Conservation (phyloP, 2,113 vertebrate species). For the Gobiocypris rarus region DNA sequence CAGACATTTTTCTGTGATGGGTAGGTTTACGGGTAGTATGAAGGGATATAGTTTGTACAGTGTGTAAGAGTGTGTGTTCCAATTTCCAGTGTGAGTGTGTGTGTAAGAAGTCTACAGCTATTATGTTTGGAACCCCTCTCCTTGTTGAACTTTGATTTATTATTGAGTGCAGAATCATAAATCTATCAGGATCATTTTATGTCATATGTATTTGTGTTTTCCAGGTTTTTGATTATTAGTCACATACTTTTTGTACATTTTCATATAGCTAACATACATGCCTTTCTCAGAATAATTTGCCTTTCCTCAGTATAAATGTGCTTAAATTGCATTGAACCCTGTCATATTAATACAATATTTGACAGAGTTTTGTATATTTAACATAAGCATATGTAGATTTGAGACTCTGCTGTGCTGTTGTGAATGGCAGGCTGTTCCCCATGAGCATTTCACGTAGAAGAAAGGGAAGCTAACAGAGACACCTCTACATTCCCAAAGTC, state of each 20-base stretch:
- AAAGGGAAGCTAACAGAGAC: slow-evolving; percentile 27
- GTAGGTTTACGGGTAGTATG: too few species aligned
- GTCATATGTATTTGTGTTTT: too few species aligned
- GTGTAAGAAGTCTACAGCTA: too few species aligned
- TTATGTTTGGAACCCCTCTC: too few species aligned
- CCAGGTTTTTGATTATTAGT: background rate
- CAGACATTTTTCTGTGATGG: too few species aligned
- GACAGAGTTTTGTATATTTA: slow-evolving; percentile 51
- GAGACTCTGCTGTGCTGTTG: slow-evolving; percentile 21
- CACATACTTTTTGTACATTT: background rate
- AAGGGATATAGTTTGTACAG: too few species aligned
- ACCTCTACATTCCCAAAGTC: slow-evolving; percentile 33
- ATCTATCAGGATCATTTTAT: background rate
- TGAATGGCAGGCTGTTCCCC: slow-evolving; percentile 26
- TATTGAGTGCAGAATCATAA: background rate
- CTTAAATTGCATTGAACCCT: slow-evolving; percentile 45
- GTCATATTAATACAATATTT: slow-evolving; percentile 50
- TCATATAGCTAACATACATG: background rate
- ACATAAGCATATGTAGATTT: slow-evolving; percentile 27
- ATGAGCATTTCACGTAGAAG: slow-evolving; percentile 38
- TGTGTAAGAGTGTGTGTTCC: too few species aligned
- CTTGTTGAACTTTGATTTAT: too few species aligned
- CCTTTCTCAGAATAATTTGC: slow-evolving; percentile 10
- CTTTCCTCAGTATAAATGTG: slow-evolving; percentile 15
- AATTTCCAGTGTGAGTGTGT: too few species aligned